Conservation (phyloP, 2,888 invertebrate genomes). For the Meiosimyza platycephala region DNA sequence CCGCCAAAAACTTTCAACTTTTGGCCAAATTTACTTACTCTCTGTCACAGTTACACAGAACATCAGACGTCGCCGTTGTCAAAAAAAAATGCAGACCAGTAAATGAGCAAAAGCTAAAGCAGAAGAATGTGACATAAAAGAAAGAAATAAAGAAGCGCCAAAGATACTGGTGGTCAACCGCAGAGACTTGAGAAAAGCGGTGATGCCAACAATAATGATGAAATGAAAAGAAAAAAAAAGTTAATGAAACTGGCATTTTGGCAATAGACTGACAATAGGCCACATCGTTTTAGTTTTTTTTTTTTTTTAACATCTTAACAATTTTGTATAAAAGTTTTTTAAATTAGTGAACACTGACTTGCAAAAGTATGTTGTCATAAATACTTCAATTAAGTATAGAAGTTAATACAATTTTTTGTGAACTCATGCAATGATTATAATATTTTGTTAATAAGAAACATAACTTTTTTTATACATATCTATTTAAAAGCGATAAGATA, state of each 20-base stretch:
- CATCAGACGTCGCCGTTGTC: not conserved
- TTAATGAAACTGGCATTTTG: not conserved
- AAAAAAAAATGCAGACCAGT: not conserved
- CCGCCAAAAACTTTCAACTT: constrained; percentile 8
- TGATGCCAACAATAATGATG: not conserved
- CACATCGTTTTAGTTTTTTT: too few species aligned
- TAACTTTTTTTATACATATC: too few species aligned
- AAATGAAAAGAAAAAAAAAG: not conserved
- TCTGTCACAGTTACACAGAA: not conserved
- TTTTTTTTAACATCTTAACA: too few species aligned
- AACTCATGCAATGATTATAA: too few species aligned
- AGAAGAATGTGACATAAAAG: not conserved
- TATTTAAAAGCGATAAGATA: too few species aligned
- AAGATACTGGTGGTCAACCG: constrained; percentile 20
- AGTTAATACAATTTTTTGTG: too few species aligned
- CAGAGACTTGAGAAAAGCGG: not conserved
- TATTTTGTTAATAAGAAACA: too few species aligned
- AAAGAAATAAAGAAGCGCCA: not conserved
- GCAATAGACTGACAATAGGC: too few species aligned
- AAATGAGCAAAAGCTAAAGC: not conserved
- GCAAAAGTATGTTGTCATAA: too few species aligned
- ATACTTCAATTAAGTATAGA: too few species aligned
- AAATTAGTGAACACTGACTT: too few species aligned
- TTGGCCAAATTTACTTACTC: constrained; percentile 1
- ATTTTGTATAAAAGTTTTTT: too few species aligned